Evolutionary conservation across 2,888 invertebrate species (phyloP), one percentile per base, ranked within the genome.

Genomic region (Orthosia gracilis): DNA sequence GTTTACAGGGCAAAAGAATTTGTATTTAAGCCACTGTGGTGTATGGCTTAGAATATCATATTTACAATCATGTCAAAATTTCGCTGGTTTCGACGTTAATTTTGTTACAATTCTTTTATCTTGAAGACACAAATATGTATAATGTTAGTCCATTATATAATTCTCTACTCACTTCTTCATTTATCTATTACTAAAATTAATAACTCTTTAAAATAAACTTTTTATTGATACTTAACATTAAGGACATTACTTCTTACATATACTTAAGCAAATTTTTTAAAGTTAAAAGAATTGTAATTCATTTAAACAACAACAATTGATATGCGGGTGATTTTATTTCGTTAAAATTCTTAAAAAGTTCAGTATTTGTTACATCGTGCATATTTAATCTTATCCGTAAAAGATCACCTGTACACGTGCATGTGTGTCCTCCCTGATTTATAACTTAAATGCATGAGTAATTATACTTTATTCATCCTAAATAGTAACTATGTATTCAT

Each of bases 1-100:
- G 90, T 92, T 91, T 91, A 92, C 91, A 91, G 87, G 88, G 78
- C 87, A 80, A 76, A 79, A 78, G 62, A 83, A 81, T 83, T 84
- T 87, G 80, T 88, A 87, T 75, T 85, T 63, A 78, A 76, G 73
- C 71, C 74, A 79, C 64, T 74, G 76, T 73, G 21, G 52, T 67
- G 58, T 67, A 58, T 62, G 78, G 76, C 78, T 69, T 72, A 57
- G 31, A 76, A 63, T 62, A 76, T 80, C 68, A 62, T 81, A 77
- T 77, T 69, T 77, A 71, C 63, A 57, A 59, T 78, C 68, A 69
- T 76, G 66, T 72, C 54, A 80, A 71, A 74, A 63, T 68, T 50
- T 71, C 55, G 69, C 68, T 85, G 87, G 62, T 87, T 87, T 84
- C 82, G 85, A 86, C 82, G 83, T 87, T 75, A 49, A 58, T 12